Evolutionary conservation across 1,140 invertebrate genomes (phyloP), one percentile per base, ranked within the genome.

Genomic region (Zaprionus capensis): DNA sequence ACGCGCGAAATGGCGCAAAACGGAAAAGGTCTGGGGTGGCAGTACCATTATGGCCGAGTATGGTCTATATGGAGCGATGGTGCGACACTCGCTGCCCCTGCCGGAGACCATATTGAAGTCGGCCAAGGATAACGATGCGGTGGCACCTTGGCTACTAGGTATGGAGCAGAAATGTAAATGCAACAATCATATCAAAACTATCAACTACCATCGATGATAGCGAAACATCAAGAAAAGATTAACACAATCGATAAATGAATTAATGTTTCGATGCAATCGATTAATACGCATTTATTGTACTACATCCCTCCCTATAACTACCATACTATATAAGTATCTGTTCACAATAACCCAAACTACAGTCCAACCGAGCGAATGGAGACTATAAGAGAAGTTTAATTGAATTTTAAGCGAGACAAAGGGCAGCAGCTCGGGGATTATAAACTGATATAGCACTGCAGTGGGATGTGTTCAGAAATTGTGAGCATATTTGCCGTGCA

Each of bases 11-110:
- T 99, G 99, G 98, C 96, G 99, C 51, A 99, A 99, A 93, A 99
- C 98, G 20, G 98, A 99, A 94, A 99, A 99, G 93, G 99, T 98
- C 78, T 99, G 99, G 99, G 99, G 99, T n/a, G 96, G 98, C 80
- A 98, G 97, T 91, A 99, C 98, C 74, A 99, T 99, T 91, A 99
- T 99, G 99, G 99, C 99, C 59, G 99, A 99, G 93, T 99, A 99
- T 91, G 99, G 99, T 1, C 94, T 99, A 1, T 99, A 99, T 93
- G 99, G 99, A 1, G 99, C 99, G 59, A 99, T 99, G 99, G 98
- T 99, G 58, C 94, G 99, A 78, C 99, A 99, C 94, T 99, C 98
- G 24, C 94, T 99, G 56, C 99, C 99, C 0, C 95, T 99, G 71
- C 99, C 99, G 0, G 99, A 99, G 81, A 99, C 98, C 46, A 99